A percentile compares a stretch with the other conserved stretches of the same genome.
Conservation (phyloP, 2,113 vertebrate genomes). For the Vulpes vulpes region DNA sequence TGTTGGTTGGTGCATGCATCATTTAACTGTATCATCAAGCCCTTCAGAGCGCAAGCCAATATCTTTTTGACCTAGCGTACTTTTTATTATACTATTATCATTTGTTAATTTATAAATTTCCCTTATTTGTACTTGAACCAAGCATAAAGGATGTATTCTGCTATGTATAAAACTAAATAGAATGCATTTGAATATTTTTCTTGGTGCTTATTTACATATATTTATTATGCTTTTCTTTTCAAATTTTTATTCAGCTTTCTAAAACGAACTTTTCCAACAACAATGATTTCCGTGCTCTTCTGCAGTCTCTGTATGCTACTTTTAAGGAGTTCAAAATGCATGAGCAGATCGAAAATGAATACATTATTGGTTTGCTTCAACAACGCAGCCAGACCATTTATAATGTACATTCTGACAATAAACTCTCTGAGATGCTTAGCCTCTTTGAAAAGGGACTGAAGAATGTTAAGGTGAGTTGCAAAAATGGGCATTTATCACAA, state of each 20-base stretch:
- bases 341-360: constrained; percentile 99
- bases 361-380: constrained; percentile 96
- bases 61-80: not conserved
- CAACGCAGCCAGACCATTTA: constrained; percentile 96
- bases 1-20: not conserved
- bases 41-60: not conserved
- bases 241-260: constrained; percentile 91
- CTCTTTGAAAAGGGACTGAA: constrained; percentile 98
- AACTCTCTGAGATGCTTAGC: constrained; percentile 97
- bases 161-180: constrained; percentile 31
- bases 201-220: constrained; percentile 31
- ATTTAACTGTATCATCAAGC: not conserved
- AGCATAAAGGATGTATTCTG: not conserved
- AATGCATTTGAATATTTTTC: constrained; percentile 47
- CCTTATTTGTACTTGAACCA: constrained; percentile 8
- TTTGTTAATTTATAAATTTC: constrained; percentile 30
- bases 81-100: not conserved
- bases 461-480: constrained; percentile 93
- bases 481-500: not conserved
- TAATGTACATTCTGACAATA: constrained; percentile 98
- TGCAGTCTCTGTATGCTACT: constrained; percentile 96
- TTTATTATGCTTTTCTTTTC: constrained; percentile 63
- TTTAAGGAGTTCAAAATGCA: constrained; percentile 99
- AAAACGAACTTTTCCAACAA: constrained; percentile 99
- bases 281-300: constrained; percentile 98